Evolutionary conservation across 2,113 vertebrate species (phyloP).

Genomic region (Lampris megalopsis): DNA sequence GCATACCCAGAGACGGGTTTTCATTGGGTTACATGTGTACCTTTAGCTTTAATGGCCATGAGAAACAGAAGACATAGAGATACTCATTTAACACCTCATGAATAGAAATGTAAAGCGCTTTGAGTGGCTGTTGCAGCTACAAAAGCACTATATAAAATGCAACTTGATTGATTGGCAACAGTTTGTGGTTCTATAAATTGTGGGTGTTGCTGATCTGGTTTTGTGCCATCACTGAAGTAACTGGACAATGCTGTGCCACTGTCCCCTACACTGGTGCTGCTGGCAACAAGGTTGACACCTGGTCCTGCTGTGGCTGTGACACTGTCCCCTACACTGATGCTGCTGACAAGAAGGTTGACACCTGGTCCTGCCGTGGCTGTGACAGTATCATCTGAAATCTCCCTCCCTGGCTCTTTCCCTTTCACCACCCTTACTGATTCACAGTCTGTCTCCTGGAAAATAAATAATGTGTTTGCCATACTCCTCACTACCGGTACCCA

Average conservation of each 20-base stretch:
- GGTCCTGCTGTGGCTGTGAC: constrained; percentile 7
- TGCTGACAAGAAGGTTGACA: neutral
- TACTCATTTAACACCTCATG: too few species aligned
- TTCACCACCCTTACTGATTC: neutral
- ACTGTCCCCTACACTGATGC: neutral
- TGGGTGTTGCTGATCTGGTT: neutral
- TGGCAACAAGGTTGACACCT: constrained; percentile 13
- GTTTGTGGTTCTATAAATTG: neutral
- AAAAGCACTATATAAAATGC: too few species aligned
- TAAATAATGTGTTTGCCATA: neutral
- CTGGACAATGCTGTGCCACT: too few species aligned
- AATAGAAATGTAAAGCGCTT: too few species aligned
- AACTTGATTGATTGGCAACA: neutral
- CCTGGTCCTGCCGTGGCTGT: neutral
- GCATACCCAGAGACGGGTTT: too few species aligned
- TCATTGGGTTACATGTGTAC: too few species aligned
- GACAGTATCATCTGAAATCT: neutral
- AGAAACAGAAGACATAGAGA: too few species aligned
- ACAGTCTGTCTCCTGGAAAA: neutral
- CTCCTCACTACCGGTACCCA: constrained; percentile 6
- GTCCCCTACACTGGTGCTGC: constrained; percentile 4
- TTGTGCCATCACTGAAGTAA: constrained; percentile 10
- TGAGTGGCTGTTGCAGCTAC: too few species aligned
- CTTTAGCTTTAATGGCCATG: too few species aligned
- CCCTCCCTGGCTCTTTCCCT: neutral